These are phyloP conservation scores for Drosophila cracens DNA, from an alignment of 2,888 invertebrate species.

Conservation along the genomic window DNA sequence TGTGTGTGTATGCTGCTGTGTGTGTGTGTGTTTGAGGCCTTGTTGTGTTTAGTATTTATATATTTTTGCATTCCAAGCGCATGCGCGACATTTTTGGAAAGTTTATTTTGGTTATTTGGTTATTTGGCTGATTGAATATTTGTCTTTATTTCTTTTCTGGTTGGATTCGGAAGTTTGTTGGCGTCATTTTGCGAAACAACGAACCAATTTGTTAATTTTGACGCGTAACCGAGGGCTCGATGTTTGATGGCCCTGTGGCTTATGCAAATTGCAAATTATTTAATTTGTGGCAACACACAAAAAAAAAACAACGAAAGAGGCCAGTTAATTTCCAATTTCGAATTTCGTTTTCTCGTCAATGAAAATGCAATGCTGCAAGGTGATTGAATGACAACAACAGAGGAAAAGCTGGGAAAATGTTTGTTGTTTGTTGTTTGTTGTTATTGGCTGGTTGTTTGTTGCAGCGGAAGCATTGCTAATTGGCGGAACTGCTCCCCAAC, in stretches of 20 bases:
- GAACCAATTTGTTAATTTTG: slow-evolving; percentile 78
- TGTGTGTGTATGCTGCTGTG: neutral
- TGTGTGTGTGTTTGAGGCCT: slow-evolving; percentile 24
- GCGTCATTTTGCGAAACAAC: slow-evolving; percentile 74
- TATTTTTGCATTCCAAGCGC: slow-evolving; percentile 67
- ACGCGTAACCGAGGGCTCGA: slow-evolving; percentile 71
- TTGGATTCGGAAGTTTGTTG: slow-evolving; percentile 70
- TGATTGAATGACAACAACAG: slow-evolving; percentile 37
- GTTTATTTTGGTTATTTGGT: slow-evolving; percentile 40
- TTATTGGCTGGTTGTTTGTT: slow-evolving; percentile 6
- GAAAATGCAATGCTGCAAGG: slow-evolving; percentile 38
- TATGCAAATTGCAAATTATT: slow-evolving; percentile 75
- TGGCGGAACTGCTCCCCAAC: slow-evolving; percentile 73
- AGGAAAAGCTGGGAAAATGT: slow-evolving; percentile 71
- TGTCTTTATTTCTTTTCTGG: slow-evolving; percentile 23
- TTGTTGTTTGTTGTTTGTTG: slow-evolving; percentile 30
- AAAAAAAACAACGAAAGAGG: neutral
- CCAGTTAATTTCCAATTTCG: slow-evolving; percentile 20
- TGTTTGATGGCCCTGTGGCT: slow-evolving; percentile 65
- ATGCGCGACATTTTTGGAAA: slow-evolving; percentile 73
- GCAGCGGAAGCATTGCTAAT: slow-evolving; percentile 79
- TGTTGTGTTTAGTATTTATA: slow-evolving; percentile 6
- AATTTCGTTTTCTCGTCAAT: slow-evolving; percentile 33
- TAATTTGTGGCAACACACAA: slow-evolving; percentile 49
- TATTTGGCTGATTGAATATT: slow-evolving; percentile 5